These are phyloP conservation scores for Zaprionus lineosus DNA, from an alignment of 2,888 invertebrate species.

Conservation along the genomic window DNA sequence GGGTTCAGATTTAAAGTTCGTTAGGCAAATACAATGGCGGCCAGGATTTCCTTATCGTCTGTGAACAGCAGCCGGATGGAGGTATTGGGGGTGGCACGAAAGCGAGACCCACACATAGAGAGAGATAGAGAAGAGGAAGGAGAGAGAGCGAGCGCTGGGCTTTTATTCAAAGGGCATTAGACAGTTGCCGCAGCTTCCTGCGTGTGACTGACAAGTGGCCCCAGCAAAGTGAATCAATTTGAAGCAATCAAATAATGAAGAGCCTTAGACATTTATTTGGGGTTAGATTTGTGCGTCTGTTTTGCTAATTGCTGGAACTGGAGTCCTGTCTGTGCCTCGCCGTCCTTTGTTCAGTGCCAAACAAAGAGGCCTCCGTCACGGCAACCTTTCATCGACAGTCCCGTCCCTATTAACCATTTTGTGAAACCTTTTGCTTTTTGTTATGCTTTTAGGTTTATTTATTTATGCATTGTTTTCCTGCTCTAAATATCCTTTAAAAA, in stretches of 20 bases:
- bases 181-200: constrained; percentile 57
- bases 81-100: no score
- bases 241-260: constrained; percentile 44
- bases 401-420: constrained; percentile 10
- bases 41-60: constrained; percentile 28
- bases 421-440: constrained; percentile 3
- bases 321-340: not conserved
- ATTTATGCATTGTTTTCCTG: constrained; percentile 11
- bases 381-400: constrained; percentile 35
- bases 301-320: constrained; percentile 42
- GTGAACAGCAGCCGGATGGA: constrained; percentile 18
- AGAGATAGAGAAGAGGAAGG: not conserved
- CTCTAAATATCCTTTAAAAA: constrained; percentile 34
- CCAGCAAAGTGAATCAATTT: constrained; percentile 50
- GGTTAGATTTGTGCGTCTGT: constrained; percentile 30
- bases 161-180: constrained; percentile 30
- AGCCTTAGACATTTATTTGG: constrained; percentile 23
- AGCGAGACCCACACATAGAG: no score
- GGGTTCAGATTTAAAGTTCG: constrained; percentile 39
- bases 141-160: constrained; percentile 13
- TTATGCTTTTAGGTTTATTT: constrained; percentile 12
- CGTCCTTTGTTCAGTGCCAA: constrained; percentile 6
- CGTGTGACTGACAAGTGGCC: constrained; percentile 63
- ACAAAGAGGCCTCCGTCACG: constrained; percentile 29
- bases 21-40: constrained; percentile 50